phyloP scores from a whole-genome alignment of 2,113 vertebrate species.

The Amphiprion ocellaris region DNA sequence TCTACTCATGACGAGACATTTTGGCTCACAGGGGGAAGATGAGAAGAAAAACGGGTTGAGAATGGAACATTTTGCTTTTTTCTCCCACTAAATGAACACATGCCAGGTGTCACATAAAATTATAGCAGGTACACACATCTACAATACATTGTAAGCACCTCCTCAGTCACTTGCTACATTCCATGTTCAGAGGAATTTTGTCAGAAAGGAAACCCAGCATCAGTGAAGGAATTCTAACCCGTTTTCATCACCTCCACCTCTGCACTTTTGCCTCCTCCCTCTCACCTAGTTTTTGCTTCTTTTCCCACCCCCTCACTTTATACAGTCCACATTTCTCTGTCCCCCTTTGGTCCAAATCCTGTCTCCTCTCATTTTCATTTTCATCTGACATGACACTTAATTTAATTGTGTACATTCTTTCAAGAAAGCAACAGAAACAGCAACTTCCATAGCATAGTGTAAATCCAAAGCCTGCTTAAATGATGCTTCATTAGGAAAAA shows the following conservation, averaged over 20 bases:
- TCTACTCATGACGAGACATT: slow-evolving; percentile 62
- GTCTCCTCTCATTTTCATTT: slow-evolving; percentile 4
- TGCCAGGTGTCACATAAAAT: slow-evolving; percentile 35
- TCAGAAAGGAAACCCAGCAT: slow-evolving; percentile 42
- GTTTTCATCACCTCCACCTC: slow-evolving; percentile 32
- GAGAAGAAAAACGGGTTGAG: slow-evolving; percentile 28
- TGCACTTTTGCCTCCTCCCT: slow-evolving; percentile 30
- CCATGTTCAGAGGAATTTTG: slow-evolving; percentile 44
- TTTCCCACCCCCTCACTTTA: slow-evolving; percentile 23
- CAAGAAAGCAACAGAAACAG: neutral
- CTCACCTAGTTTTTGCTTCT: slow-evolving; percentile 34
- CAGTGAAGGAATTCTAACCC: slow-evolving; percentile 30
- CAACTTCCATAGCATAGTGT: neutral
- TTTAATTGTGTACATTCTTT: neutral
- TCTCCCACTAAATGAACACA: slow-evolving; percentile 9
- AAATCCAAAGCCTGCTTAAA: neutral
- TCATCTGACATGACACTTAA: neutral
- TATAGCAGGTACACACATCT: slow-evolving; percentile 3
- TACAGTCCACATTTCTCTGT: neutral
- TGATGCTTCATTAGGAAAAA: neutral
- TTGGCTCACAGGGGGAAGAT: slow-evolving; percentile 50
- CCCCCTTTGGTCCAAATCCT: neutral
- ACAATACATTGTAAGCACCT: slow-evolving; percentile 27
- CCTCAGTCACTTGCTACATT: slow-evolving; percentile 38
- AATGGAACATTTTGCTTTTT: slow-evolving; percentile 50